phyloP scores from a whole-genome alignment of 2,797 vertebrate species.

The Cephalopachus bancanus region DNA sequence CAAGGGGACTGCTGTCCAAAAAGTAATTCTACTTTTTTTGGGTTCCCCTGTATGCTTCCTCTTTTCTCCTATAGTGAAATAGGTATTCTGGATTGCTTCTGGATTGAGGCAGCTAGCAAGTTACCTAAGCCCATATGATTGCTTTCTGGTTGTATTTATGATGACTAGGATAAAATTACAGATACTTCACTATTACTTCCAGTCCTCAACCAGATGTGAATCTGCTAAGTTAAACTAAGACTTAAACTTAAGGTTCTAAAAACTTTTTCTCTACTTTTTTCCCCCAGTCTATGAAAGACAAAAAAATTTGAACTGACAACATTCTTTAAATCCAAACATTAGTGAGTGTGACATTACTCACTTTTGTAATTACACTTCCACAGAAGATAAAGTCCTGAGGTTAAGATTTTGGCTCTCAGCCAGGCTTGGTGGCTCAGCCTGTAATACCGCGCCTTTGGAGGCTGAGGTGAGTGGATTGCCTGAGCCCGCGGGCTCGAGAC shows the following conservation, averaged over 20 bases:
- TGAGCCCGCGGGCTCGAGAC: no score
- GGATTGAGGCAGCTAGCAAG: conserved; percentile 18
- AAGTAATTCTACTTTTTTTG: no score
- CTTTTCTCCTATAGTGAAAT: neutral
- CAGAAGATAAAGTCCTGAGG: neutral
- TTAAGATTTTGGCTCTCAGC: conserved; percentile 46
- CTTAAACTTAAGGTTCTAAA: conserved; percentile 22
- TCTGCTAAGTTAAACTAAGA: conserved; percentile 63
- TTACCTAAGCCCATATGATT: conserved; percentile 43
- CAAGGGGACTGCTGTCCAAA: no score
- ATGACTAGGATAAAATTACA: conserved; percentile 74
- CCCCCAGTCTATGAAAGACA: neutral
- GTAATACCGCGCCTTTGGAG: no score
- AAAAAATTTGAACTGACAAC: conserved; percentile 25
- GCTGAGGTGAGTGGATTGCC: no score
- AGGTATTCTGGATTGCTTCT: conserved; percentile 20
- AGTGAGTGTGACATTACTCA: neutral
- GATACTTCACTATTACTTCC: conserved; percentile 66
- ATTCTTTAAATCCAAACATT: conserved; percentile 40
- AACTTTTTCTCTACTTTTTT: neutral
- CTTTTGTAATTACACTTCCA: conserved; percentile 21
- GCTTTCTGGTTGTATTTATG: conserved; percentile 75
- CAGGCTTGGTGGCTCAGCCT: no score
- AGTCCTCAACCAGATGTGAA: conserved; percentile 74
- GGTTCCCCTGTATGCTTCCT: neutral